Base-by-base conservation (phyloP, 2,888 invertebrate species). In the Rapana venosa region DNA sequence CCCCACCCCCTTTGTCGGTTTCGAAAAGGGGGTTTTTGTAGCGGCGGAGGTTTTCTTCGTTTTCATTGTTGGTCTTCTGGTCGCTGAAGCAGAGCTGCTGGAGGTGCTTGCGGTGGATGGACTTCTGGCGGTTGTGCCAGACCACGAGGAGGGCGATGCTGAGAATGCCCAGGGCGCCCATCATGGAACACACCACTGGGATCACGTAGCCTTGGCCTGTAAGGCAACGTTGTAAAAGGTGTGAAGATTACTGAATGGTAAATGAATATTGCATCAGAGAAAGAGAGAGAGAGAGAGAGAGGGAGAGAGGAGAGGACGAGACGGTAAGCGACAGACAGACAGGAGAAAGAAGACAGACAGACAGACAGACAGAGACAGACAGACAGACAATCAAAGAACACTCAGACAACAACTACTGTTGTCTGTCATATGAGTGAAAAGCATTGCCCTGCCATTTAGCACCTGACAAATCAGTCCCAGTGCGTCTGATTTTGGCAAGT, bases 21-120 rank as follows among this genome's bases (percentile, higher is more conserved):
- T 97, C 97, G 95, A 98, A 98, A 90, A 98, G 96, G 8, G 98
- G 98, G 96, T 98, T 98, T 87, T 95, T 94, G 96, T 98, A 98
- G 92, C 98, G 97, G 88, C 98, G 97, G 90, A 98, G 98, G 96
- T 98, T 98, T 95, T 98, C 98, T 95, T 98, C 98, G 96, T 98
- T 98, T 96, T 98, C 98, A 96, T 98, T 98, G 96, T 98, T 98
- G 5, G 98, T 98, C 96, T 98, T 98, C 95, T 98, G 98, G 87
- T 95, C 94, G 35, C 92, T 90, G 56, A 93, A 93, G 79, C 93
- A 91, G 70, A 93, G 92, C 26, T 93, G 91, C 56, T 93, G 92
- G 97, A 92, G 97, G 30, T 97, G 96, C 90, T 97, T 96, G 35
- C 97, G 92, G 70, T 91, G 91, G 32, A 91, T 91, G 81, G 91